Conservation (phyloP, 2,888 invertebrate genomes). For the Drosophila imparisetae region DNA sequence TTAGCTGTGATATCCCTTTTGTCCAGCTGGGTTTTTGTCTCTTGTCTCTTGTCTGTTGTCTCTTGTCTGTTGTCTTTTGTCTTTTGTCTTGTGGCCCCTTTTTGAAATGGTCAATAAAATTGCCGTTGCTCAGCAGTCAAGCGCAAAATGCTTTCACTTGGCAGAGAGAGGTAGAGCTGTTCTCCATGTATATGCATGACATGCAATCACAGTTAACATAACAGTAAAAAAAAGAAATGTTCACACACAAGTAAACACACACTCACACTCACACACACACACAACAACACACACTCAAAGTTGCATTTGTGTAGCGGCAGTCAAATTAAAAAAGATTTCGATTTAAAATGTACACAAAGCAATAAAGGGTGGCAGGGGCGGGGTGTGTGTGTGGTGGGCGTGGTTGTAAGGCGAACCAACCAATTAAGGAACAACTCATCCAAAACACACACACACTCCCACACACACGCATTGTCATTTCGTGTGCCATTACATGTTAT, state of each 20-base stretch:
- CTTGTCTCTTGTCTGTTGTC: constrained; percentile 5
- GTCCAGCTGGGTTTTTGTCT: constrained; percentile 29
- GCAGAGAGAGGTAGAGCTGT: neutral
- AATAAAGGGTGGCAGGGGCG: fast-evolving
- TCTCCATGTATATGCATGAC: constrained; percentile 35
- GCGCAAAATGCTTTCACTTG: constrained; percentile 61
- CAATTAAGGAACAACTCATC: constrained; percentile 34
- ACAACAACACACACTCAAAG: constrained; percentile 4
- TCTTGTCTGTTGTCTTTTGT: constrained; percentile 2
- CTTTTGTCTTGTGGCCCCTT: constrained; percentile 50
- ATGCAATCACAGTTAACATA: constrained; percentile 69
- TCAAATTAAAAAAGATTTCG: constrained; percentile 64
- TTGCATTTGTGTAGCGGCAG: constrained; percentile 46
- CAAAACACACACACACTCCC: constrained; percentile 18
- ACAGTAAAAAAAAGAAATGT: constrained; percentile 51
- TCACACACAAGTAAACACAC: constrained; percentile 13
- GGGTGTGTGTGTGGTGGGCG: neutral
- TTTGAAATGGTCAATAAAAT: constrained; percentile 66
- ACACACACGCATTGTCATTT: constrained; percentile 37
- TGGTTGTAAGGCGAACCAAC: neutral
- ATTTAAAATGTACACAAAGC: constrained; percentile 53
- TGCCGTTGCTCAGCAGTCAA: constrained; percentile 55
- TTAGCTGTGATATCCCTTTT: constrained; percentile 61
- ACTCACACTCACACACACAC: neutral
- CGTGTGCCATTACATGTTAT: constrained; percentile 40